Base-by-base conservation (phyloP, 2,797 vertebrate genomes). In the Paratrypauchen microcephalus region DNA sequence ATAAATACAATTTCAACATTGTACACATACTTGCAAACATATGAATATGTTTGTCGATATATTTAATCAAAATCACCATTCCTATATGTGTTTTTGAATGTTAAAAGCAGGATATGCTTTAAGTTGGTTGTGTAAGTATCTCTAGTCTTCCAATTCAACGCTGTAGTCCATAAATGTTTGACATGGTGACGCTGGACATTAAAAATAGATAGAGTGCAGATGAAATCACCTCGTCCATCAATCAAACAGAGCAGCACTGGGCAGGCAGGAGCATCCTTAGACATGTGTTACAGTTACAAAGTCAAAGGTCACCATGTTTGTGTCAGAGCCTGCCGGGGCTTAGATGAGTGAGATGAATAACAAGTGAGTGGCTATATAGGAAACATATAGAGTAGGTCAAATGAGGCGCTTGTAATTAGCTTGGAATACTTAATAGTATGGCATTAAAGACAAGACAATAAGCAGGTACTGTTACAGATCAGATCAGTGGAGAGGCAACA, bases 201-300 rank as follows among this genome's bases (percentile, higher is more conserved):
- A 65, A 65, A 64, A 19, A 30, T 48, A n/a, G 28, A 50, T 48
- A 45, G 9, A 18, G 45, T 8, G 21, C 16, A 13, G 39, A 63
- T 47, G 21, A 63, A 39, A 63, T 63, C 61, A 24, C 61, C n/a
- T 45, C 23, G 28, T 65, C 62, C 18, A 50, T 50, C 45, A 28
- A 65, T 19, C 23, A 24, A 23, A 48, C n/a, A 18, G 23, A 24
- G n/a, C 21, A 28, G 41, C 6, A 26, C 21, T 9, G 6, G 39
- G 47, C 41, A 48, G 24, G 45, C 9, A 48, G 41, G 45, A 11
- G 8, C 23, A 18, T 48, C 15, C 62, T 48, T 19, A 52, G 63
- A 65, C 24, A 28, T 48, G 18, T 48, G 18, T 23, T 48, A 64
- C 16, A n/a, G 48, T 50, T 30, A 65, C 47, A 28, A 30, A 47